Conservation (phyloP, 2,113 vertebrate genomes). For the Lampris megalopsis region DNA sequence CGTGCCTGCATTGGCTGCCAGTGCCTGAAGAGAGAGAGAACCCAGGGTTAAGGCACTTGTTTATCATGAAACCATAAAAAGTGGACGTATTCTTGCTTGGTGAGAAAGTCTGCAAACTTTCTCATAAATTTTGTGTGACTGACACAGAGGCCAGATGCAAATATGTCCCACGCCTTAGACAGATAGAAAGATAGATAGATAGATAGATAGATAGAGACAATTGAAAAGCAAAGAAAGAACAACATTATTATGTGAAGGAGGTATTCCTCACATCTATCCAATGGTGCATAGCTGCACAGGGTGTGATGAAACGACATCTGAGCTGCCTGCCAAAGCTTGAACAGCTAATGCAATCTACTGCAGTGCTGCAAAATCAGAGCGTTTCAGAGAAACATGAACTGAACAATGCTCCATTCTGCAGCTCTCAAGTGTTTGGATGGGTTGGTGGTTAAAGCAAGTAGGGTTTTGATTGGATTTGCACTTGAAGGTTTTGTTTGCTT, state of each 20-base stretch:
- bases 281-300: conserved; percentile 24
- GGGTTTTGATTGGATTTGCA: conserved; percentile 58
- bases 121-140: conserved; percentile 38
- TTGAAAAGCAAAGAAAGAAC: background rate
- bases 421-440: conserved; percentile 44
- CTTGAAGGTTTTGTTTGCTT: conserved; percentile 10
- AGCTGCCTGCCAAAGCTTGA: conserved; percentile 11
- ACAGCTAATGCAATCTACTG: conserved; percentile 39
- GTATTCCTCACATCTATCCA: conserved; percentile 21
- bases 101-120: conserved; percentile 14
- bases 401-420: conserved; percentile 31
- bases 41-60: conserved; percentile 63
- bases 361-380: conserved; percentile 41
- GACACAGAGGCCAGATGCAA: background rate
- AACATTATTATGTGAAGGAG: conserved; percentile 24
- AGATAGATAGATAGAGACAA: too few species aligned
- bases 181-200: too few species aligned
- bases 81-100: background rate
- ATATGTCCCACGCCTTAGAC: too few species aligned
- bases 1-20: conserved; percentile 93
- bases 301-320: conserved; percentile 30
- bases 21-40: conserved; percentile 79
- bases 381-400: conserved; percentile 49
- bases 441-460: conserved; percentile 46
- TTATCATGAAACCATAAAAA: conserved; percentile 13